These are phyloP conservation scores for Morpho achilles DNA, from an alignment of 2,888 invertebrate species.

Conservation along the genomic window DNA sequence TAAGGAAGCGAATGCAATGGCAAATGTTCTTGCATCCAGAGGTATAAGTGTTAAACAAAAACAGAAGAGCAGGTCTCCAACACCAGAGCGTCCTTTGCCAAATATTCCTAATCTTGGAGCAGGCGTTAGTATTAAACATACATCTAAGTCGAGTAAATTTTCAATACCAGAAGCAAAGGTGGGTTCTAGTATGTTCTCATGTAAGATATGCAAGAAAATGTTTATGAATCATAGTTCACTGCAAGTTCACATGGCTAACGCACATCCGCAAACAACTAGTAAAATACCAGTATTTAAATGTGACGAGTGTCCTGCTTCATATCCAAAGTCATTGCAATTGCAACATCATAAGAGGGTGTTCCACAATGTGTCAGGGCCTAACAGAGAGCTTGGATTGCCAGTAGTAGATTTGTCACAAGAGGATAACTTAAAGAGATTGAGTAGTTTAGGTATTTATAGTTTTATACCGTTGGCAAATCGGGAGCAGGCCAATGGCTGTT, in stretches of 20 bases:
- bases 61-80: conserved; percentile 70
- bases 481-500: conserved; percentile 81
- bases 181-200: conserved; percentile 59
- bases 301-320: conserved; percentile 85
- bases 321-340: conserved; percentile 84
- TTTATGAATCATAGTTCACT: conserved; percentile 63
- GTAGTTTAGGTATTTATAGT: conserved; percentile 84
- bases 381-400: conserved; percentile 83
- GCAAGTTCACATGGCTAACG: conserved; percentile 58
- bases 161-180: conserved; percentile 67
- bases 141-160: conserved; percentile 63
- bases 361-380: conserved; percentile 65
- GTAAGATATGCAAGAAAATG: conserved; percentile 70
- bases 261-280: conserved; percentile 50
- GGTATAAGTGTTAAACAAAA: conserved; percentile 88
- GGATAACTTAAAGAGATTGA: conserved; percentile 81
- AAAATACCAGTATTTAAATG: conserved; percentile 78
- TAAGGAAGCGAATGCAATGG: conserved; percentile 86
- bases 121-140: conserved; percentile 75
- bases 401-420: conserved; percentile 86
- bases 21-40: conserved; percentile 86
- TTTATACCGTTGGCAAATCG: conserved; percentile 85
- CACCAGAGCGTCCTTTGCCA: conserved; percentile 64
- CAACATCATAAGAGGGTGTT: conserved; percentile 78
- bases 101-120: conserved; percentile 72